Evolutionary conservation across 64 coral and sea anemone species (phyloP).

Genomic region (Pachyseris speciosa): DNA sequence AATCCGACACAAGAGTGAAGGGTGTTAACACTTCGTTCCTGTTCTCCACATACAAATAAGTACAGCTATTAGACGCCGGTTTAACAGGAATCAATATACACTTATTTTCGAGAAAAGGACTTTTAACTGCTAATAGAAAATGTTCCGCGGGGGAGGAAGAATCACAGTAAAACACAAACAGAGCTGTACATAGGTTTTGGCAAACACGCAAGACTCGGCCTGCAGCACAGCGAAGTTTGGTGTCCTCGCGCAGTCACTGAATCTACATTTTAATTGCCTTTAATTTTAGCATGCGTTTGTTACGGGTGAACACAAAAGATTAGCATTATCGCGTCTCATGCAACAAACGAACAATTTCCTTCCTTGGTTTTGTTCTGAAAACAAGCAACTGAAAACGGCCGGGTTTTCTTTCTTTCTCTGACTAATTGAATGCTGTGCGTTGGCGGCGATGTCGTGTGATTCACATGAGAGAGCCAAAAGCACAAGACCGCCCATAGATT

Average conservation of each 20-base stretch:
- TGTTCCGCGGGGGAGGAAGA: neutral
- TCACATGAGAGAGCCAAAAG: neutral
- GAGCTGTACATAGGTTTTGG: no score
- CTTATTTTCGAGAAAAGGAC: neutral
- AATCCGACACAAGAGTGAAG: neutral
- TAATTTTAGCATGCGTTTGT: neutral
- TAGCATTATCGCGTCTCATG: neutral
- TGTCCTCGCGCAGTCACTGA: neutral
- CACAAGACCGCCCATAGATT: neutral
- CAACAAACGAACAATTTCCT: neutral
- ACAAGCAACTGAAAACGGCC: neutral
- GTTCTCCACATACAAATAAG: neutral
- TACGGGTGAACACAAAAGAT: neutral
- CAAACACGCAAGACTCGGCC: no score
- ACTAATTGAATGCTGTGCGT: neutral
- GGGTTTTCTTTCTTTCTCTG: neutral
- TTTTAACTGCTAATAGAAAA: neutral
- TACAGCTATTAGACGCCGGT: neutral
- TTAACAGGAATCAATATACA: constrained; percentile 15
- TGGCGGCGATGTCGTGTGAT: no score
- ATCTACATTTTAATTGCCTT: neutral
- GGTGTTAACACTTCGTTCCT: constrained; percentile 10
- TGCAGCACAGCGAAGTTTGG: neutral
- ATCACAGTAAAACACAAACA: neutral
- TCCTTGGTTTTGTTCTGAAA: neutral